Percentiles rank a stretch among this genome's conserved stretches.
Evolutionary conservation across 2,888 invertebrate species (phyloP).

Genomic region (Morpho achilles): DNA sequence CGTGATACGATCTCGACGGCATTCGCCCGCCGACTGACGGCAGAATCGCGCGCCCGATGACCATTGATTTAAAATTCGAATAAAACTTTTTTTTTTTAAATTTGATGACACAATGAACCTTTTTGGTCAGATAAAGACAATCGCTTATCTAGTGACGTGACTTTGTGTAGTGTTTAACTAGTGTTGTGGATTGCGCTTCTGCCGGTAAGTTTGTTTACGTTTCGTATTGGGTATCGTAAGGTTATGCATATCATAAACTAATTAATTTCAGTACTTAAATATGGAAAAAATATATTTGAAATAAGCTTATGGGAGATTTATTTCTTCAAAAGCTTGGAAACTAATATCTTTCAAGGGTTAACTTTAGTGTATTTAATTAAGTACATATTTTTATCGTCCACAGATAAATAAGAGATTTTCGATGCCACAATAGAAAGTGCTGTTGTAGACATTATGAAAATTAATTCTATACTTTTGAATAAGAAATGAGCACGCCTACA

Average conservation of each 20-base stretch:
- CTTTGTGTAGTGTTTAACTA: conserved; percentile 28
- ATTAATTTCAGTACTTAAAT: too few species aligned
- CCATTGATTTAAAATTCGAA: conserved; percentile 41
- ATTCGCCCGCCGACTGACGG: conserved; percentile 53
- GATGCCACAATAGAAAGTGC: too few species aligned
- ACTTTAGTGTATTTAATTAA: too few species aligned
- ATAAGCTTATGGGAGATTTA: not conserved
- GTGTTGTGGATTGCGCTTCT: conserved; percentile 28
- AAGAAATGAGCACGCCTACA: too few species aligned
- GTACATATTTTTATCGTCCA: too few species aligned
- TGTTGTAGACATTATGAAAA: too few species aligned
- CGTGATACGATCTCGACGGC: conserved; percentile 41
- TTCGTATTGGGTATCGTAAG: not conserved
- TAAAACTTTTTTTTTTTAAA: conserved; percentile 28
- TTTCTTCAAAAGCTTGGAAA: not conserved
- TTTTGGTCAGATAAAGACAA: conserved; percentile 9
- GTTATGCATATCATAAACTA: conserved; percentile 1
- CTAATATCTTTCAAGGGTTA: too few species aligned
- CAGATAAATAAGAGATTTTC: too few species aligned
- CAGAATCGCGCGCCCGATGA: conserved; percentile 49
- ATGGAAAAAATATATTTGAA: not conserved
- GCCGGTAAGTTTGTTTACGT: conserved; percentile 30
- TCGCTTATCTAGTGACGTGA: conserved; percentile 23
- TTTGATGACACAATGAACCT: conserved; percentile 11
- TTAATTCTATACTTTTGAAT: too few species aligned